Evolutionary conservation across 2,797 vertebrate species (phyloP), one percentile per base, ranked within the genome.

Genomic region (Cossypha caffra): DNA sequence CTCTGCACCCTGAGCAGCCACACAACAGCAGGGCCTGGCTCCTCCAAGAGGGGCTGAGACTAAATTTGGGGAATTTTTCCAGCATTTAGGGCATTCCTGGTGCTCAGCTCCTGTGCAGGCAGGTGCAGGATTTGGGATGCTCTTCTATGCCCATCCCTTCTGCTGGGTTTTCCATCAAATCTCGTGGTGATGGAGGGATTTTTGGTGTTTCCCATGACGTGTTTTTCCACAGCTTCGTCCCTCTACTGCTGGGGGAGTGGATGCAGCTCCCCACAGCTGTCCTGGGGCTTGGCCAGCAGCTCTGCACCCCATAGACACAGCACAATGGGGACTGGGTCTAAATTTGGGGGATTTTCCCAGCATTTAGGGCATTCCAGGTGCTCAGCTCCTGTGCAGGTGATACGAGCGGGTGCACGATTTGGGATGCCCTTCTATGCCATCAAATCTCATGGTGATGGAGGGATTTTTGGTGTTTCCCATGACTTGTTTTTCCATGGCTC

Each of bases 1-100:
- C 64, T 57, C 72, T 0, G 1, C 8, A 31, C 50, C 45, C 58
- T 7, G 3, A 6, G 5, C 0, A 4, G 19, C 42, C 6, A 0
- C 68, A 8, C 8, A 7, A 0, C 18, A 1, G 2, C 0, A 0
- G 57, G 31, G 6, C 40, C 38, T 2, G 35, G 26, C 55, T 62
- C 48, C 33, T 62, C 43, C 2, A 2, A 9, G 21, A 48, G 25
- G 13, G 10, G 2, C 15, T 35, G 21, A 47, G 21, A 47, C 11
- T 13, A 11, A 47, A 1, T 68, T 29, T 59, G 10, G 19, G 37
- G 16, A 4, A 4, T 59, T 75, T 71, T 63, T 13, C 20, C 14
- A 29, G 24, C 17, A 2, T 45, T 51, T 4, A 2, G 45, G 37
- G 33, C 1, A 0, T 73, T 74, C 21, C 21, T 12, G 35, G 18